Conservation (phyloP, 1,140 invertebrate genomes). For the Drosophila varians region DNA sequence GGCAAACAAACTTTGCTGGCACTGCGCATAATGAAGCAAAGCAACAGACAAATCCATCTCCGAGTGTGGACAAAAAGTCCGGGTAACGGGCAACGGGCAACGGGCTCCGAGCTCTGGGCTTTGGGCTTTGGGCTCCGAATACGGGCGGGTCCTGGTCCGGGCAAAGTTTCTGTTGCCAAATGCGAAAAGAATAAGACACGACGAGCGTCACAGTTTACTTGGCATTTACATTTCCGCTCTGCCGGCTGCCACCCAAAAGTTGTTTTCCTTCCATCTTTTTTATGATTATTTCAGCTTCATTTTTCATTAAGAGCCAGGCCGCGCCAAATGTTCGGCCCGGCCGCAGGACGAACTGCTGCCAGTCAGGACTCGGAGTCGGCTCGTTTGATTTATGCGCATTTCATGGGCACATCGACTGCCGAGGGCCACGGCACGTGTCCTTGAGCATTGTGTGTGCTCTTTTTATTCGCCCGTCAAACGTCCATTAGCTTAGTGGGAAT, state of each 20-base stretch:
- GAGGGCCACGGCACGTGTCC: conserved; percentile 34
- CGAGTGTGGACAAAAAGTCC: conserved; percentile 65
- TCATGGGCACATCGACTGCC: conserved; percentile 50
- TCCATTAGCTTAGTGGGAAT: conserved; percentile 23
- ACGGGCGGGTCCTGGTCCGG: conserved; percentile 6
- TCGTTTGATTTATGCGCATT: conserved; percentile 68
- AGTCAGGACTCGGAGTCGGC: conserved; percentile 5
- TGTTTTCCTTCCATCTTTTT: conserved; percentile 47
- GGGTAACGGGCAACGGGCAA: too few relatives aligned
- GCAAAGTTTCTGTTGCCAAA: conserved; percentile 69
- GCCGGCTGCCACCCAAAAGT: conserved; percentile 34
- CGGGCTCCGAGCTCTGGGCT: too few relatives aligned
- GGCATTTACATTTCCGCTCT: conserved; percentile 64
- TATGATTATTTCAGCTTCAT: conserved; percentile 73
- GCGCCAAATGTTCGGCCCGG: conserved; percentile 53
- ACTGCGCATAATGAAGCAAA: conserved; percentile 70
- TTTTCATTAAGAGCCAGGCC: conserved; percentile 70
- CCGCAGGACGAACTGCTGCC: conserved; percentile 9
- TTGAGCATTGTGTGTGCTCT: conserved; percentile 38
- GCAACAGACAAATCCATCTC: conserved; percentile 74
- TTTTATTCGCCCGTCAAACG: conserved; percentile 32
- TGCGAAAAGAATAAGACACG: conserved; percentile 67
- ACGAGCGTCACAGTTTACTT: conserved; percentile 66
- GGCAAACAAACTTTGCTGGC: conserved; percentile 58
- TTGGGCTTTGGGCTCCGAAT: conserved; percentile 1